phyloP scores from a whole-genome alignment of 1,140 invertebrate genomes.

The Yoshiicerus persimilis region DNA sequence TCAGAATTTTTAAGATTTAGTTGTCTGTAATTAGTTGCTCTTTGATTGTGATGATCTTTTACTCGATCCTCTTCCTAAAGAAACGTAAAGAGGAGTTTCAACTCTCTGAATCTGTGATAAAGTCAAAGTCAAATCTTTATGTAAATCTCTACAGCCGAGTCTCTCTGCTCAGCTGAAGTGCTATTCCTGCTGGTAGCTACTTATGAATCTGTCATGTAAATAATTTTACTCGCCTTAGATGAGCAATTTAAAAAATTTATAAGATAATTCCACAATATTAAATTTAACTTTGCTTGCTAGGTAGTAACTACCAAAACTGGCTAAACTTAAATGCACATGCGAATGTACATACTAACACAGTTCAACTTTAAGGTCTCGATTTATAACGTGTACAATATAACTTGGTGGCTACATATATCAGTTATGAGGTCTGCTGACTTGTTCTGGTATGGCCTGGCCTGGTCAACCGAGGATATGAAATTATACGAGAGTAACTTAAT shows the following conservation, averaged over 20 bases:
- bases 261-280: background rate
- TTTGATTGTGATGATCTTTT: background rate
- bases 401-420: too few species aligned
- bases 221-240: background rate
- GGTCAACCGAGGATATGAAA: background rate
- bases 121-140: constrained; percentile 2
- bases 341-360: background rate
- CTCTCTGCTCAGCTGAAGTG: background rate
- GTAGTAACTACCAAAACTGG: background rate
- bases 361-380: too few species aligned
- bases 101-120: background rate
- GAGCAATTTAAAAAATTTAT: background rate
- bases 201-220: background rate
- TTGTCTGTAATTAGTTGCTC: background rate
- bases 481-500: background rate
- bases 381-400: too few species aligned
- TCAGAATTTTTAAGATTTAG: background rate
- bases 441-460: background rate
- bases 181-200: background rate
- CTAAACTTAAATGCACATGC: background rate
- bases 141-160: background rate
- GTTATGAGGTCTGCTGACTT: background rate
- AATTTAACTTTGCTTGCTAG: background rate
- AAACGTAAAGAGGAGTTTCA: background rate
- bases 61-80: background rate